Evolutionary conservation across 2,888 invertebrate genomes (phyloP), one percentile per base, ranked within the genome.

Genomic region (Lasioglossum morio): DNA sequence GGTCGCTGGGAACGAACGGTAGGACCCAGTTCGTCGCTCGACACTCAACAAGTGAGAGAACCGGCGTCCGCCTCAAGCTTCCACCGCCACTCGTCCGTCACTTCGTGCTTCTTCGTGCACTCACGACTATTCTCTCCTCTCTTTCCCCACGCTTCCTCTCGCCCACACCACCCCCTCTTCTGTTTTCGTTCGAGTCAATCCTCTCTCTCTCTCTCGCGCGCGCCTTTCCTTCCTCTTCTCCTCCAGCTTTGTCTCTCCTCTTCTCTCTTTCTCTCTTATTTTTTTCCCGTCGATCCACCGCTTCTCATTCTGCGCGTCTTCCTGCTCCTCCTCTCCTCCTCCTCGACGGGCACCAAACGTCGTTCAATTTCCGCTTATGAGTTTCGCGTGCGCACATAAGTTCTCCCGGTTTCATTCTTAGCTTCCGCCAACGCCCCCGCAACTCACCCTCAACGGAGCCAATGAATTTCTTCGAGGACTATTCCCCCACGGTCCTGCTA

Each of bases 31-130:
- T 90, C 92, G 92, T 92, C 92, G 93, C 92, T 90, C 93, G 93
- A 92, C 94, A 91, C 94, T 94, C 94, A 94, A 95, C 94, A 94
- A 94, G 95, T 94, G 94, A 94, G 94, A 94, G 92, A 92, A 92
- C 89, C 92, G 92, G 90, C 90, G 86, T 91, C 70, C 84, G 86
- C 77, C 77, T 84, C 86, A 77, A 84, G 80, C 87, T 75, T 77
- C 91, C 84, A 82, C 84, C 79, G 85, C 90, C 86, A 77, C 85
- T 82, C 90, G 81, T 75, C 81, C 90, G 81, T 77, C 84, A 70
- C 88, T 81, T 82, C 89, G 81, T 80, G 81, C 82, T 82, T 82
- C 89, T 85, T 84, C 89, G 87, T 83, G 78, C 81, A 86, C 80
- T 85, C 85, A 83, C 90, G 87, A 80, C 87, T 88, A 73, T 83